These are phyloP conservation scores for Nyctalus aviator DNA, from an alignment of 2,797 vertebrate species.

Conservation along the genomic window DNA sequence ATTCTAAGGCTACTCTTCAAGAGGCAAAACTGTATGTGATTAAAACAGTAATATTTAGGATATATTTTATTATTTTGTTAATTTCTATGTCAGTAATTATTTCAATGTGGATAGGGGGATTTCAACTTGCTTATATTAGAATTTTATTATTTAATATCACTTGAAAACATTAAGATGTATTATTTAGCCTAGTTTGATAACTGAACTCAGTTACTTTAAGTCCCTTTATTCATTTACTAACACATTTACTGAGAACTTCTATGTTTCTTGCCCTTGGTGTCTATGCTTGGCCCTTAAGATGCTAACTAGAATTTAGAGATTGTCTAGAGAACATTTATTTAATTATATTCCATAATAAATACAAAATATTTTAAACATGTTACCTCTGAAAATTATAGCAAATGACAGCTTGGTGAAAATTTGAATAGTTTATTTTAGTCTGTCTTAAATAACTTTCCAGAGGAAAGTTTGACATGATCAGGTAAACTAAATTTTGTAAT, in stretches of 20 bases:
- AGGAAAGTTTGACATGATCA: constrained; percentile 38
- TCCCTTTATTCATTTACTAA: background rate
- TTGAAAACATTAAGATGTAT: background rate
- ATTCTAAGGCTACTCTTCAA: background rate
- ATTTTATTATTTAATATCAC: constrained; percentile 8
- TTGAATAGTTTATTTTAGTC: background rate
- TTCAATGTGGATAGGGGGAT: background rate
- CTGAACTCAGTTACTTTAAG: background rate
- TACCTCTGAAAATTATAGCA: constrained; percentile 9
- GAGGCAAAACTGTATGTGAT: background rate
- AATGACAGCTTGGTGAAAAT: background rate
- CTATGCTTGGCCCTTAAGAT: background rate
- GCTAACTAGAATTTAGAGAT: background rate
- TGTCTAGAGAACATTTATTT: background rate
- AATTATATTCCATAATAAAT: constrained; percentile 43
- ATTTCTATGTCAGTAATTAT: constrained; percentile 23
- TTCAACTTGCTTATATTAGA: background rate
- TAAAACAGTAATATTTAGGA: background rate
- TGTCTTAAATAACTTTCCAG: background rate
- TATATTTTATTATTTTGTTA: background rate
- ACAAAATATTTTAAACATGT: constrained; percentile 2
- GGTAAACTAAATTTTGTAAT: constrained; percentile 19
- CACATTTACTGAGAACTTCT: background rate
- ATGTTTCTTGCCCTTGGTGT: background rate
- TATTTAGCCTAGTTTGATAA: background rate